Percentiles rank a stretch among this genome's conserved stretches.
These are phyloP conservation scores for Metalampra italica DNA, from an alignment of 2,888 invertebrate genomes.

Conservation along the genomic window DNA sequence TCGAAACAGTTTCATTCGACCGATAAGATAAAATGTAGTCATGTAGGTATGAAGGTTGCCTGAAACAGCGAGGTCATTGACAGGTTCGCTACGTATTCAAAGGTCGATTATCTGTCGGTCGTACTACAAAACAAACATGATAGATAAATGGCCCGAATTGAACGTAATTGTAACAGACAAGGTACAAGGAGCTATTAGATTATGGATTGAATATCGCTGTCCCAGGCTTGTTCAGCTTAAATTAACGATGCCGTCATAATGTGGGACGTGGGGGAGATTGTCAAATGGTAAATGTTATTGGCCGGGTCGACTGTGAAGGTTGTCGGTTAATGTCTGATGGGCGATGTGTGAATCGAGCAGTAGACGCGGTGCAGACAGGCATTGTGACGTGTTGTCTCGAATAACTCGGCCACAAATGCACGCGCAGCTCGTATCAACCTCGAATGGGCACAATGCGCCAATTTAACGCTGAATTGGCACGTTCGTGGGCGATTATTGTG, in stretches of 20 bases:
- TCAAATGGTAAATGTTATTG: slow-evolving; percentile 29
- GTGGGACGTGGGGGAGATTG: not conserved
- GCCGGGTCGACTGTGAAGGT: slow-evolving; percentile 35
- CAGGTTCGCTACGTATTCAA: slow-evolving; percentile 29
- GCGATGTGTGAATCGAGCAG: slow-evolving; percentile 48
- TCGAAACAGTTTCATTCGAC: slow-evolving; percentile 6
- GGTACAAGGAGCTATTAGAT: slow-evolving; percentile 18
- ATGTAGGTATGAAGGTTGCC: slow-evolving; percentile 46
- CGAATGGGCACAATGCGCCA: slow-evolving; percentile 62
- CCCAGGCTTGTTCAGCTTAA: slow-evolving; percentile 4
- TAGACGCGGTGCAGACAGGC: slow-evolving; percentile 66
- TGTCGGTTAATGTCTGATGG: slow-evolving; percentile 48
- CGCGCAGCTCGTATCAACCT: slow-evolving; percentile 43
- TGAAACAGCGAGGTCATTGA: slow-evolving; percentile 64
- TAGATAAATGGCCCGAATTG: slow-evolving; percentile 44
- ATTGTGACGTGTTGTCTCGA: slow-evolving; percentile 63
- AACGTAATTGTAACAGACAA: slow-evolving; percentile 44
- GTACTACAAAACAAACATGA: slow-evolving; percentile 44
- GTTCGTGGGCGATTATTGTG: slow-evolving; percentile 47
- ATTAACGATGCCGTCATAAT: slow-evolving; percentile 2
- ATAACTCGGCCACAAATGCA: slow-evolving; percentile 46
- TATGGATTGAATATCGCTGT: slow-evolving; percentile 8
- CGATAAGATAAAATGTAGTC: slow-evolving; percentile 47
- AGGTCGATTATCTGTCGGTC: slow-evolving; percentile 13
- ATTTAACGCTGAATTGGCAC: slow-evolving; percentile 64